These are phyloP conservation scores for Enchytraeus crypticus DNA, from an alignment of 2,888 invertebrate genomes.

Conservation along the genomic window DNA sequence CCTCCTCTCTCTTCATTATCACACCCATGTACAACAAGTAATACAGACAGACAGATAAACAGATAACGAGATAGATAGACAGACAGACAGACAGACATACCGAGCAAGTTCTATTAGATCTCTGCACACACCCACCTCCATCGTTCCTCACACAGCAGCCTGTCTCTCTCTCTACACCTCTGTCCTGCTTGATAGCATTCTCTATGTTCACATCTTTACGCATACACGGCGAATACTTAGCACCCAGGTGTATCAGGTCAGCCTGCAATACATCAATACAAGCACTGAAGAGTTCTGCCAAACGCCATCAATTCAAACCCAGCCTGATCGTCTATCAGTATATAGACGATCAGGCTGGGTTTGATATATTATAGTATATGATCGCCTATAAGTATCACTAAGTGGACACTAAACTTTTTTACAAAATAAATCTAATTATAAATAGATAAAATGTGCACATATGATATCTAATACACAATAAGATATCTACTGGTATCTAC, in stretches of 20 bases:
- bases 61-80: too few species aligned
- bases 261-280: slow-evolving; percentile 54
- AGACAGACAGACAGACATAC: slow-evolving; percentile 11
- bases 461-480: too few species aligned
- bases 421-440: too few species aligned
- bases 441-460: too few species aligned
- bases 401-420: too few species aligned
- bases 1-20: too few species aligned
- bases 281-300: background rate
- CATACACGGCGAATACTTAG: slow-evolving; percentile 99
- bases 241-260: slow-evolving; percentile 92
- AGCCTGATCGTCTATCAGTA: background rate
- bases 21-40: too few species aligned
- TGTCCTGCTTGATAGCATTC: slow-evolving; percentile 76
- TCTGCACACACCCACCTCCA: slow-evolving; percentile 52
- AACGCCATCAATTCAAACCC: background rate
- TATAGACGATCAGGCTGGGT: too few species aligned
- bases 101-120: slow-evolving; percentile 20
- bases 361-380: too few species aligned
- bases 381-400: too few species aligned
- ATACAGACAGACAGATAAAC: too few species aligned
- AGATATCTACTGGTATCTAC: too few species aligned
- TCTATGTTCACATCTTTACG: slow-evolving; percentile 61
- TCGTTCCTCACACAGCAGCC: slow-evolving; percentile 97
- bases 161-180: slow-evolving; percentile 78